Conservation (phyloP, 2,888 invertebrate species). For the Mechanitis messenoides region DNA sequence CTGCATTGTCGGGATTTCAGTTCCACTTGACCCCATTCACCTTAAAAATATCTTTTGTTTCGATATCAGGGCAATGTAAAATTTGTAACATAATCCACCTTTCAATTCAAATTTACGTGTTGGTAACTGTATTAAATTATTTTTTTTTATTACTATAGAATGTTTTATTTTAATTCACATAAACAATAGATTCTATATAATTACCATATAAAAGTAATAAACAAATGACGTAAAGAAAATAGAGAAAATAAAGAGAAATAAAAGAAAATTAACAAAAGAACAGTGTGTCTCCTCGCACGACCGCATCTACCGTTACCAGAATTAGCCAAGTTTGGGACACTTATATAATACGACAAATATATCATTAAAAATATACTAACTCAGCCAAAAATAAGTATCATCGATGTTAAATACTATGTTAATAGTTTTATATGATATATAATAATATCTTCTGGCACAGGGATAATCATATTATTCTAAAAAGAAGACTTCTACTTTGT, state of each 20-base stretch:
- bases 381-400: too few species aligned
- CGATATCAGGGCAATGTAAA: conserved; percentile 39
- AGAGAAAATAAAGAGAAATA: conserved; percentile 17
- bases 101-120: background rate
- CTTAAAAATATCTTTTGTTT: conserved; percentile 59
- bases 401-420: background rate
- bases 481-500: too few species aligned
- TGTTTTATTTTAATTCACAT: too few species aligned
- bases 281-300: conserved; percentile 20
- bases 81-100: background rate
- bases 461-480: too few species aligned
- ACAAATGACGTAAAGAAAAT: background rate
- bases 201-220: background rate
- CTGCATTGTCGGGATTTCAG: conserved; percentile 37
- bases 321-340: conserved; percentile 20
- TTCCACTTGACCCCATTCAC: conserved; percentile 57
- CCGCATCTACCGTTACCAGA: conserved; percentile 19
- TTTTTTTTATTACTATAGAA: too few species aligned
- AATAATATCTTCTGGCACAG: too few species aligned
- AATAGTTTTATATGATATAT: too few species aligned
- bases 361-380: background rate
- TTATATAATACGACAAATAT: conserved; percentile 19
- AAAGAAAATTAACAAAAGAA: conserved; percentile 15
- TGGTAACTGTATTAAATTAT: background rate
- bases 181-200: too few species aligned